Evolutionary conservation across 92 coral and sea anemone species (phyloP).

Genomic region (Porites cylindrica): DNA sequence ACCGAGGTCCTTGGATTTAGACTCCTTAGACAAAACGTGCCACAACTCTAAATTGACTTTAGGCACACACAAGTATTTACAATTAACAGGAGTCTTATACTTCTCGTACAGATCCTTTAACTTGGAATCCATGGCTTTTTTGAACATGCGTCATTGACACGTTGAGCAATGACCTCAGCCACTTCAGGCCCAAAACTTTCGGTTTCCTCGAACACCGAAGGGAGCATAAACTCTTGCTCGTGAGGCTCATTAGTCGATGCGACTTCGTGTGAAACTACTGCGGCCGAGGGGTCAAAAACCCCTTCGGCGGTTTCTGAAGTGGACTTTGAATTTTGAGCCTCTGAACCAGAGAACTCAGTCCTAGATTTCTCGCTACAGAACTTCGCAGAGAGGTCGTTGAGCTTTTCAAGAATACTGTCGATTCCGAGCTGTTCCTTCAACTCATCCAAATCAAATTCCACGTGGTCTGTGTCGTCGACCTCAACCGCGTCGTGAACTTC

Average conservation of each 20-base stretch:
- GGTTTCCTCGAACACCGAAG: slow-evolving; percentile 15
- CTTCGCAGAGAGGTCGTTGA: slow-evolving; percentile 22
- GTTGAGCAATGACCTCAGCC: slow-evolving; percentile 55
- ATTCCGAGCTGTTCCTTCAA: slow-evolving; percentile 41
- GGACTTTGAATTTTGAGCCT: slow-evolving; percentile 19
- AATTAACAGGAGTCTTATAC: slow-evolving; percentile 47
- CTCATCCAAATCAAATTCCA: slow-evolving; percentile 42
- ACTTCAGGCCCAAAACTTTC: slow-evolving; percentile 52
- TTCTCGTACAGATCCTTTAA: slow-evolving; percentile 53
- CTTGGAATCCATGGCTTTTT: slow-evolving; percentile 43
- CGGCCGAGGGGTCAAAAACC: slow-evolving; percentile 10
- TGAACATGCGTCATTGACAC: slow-evolving; percentile 43
- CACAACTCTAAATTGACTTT: slow-evolving; percentile 15
- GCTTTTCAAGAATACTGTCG: slow-evolving; percentile 23
- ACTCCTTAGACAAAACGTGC: slow-evolving; percentile 49
- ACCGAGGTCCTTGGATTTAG: slow-evolving; percentile 40
- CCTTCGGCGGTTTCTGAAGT: background rate
- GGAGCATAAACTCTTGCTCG: background rate
- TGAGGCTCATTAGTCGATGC: background rate
- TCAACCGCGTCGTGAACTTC: slow-evolving; percentile 2
- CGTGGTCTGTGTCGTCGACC: slow-evolving; percentile 15
- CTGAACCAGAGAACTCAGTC: slow-evolving; percentile 32
- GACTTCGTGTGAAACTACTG: slow-evolving; percentile 6
- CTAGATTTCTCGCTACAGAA: background rate
- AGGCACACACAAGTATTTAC: slow-evolving; percentile 38